These are phyloP conservation scores for Pheosia tremula DNA, from an alignment of 2,888 invertebrate genomes.

Conservation along the genomic window DNA sequence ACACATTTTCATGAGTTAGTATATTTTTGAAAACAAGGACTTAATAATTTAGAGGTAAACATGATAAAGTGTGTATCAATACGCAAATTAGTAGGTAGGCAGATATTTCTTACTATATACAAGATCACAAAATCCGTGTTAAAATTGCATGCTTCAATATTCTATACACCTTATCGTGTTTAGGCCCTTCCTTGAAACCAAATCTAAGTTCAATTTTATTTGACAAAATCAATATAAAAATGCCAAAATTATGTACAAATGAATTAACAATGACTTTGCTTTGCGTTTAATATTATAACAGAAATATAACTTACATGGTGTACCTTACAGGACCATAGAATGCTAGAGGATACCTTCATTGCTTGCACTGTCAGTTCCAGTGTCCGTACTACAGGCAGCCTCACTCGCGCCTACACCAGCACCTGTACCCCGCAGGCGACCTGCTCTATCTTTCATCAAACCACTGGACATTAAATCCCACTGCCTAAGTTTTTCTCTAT, in stretches of 20 bases:
- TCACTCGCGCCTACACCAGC: constrained; percentile 64
- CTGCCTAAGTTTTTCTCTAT: constrained; percentile 93
- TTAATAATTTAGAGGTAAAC: constrained; percentile 68
- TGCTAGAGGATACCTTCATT: constrained; percentile 82
- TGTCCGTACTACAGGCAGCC: constrained; percentile 70
- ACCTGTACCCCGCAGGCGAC: constrained; percentile 71
- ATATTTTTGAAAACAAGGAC: constrained; percentile 41
- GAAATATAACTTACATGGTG: constrained; percentile 77
- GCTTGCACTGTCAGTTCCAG: constrained; percentile 77
- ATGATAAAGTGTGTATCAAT: constrained; percentile 67
- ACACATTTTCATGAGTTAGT: not conserved
- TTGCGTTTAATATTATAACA: constrained; percentile 65
- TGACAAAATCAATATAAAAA: constrained; percentile 45
- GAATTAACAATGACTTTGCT: constrained; percentile 71
- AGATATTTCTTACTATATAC: constrained; percentile 54
- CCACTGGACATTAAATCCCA: constrained; percentile 96
- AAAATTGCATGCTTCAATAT: constrained; percentile 62
- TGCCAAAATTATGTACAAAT: constrained; percentile 62
- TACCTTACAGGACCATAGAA: constrained; percentile 74
- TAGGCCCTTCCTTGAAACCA: constrained; percentile 46
- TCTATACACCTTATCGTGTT: constrained; percentile 75
- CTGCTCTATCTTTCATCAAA: constrained; percentile 82
- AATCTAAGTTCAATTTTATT: constrained; percentile 29
- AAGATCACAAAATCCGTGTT: constrained; percentile 51
- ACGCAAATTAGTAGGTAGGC: constrained; percentile 51